Conservation (phyloP, 1,140 invertebrate species). For the Eumaeus atala region DNA sequence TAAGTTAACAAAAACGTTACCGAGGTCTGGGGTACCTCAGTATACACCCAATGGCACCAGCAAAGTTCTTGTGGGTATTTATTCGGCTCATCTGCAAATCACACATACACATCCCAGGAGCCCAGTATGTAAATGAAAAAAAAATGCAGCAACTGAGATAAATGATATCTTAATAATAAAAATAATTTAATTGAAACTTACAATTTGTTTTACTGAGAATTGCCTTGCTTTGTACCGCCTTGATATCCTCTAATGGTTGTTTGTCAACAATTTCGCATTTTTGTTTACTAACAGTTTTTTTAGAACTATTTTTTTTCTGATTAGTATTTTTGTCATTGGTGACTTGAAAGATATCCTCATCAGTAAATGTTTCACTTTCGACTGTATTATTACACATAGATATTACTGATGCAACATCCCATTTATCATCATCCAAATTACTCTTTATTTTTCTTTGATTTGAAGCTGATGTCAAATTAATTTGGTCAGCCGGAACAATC, state of each 20-base stretch:
- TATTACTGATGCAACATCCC: conserved; percentile 51
- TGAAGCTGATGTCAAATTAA: conserved; percentile 39
- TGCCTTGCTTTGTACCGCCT: not conserved
- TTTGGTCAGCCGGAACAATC: conserved; percentile 50
- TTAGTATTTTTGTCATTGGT: conserved; percentile 23
- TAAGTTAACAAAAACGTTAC: too few species aligned
- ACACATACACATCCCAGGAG: too few species aligned
- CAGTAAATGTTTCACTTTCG: conserved; percentile 54
- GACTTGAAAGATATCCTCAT: conserved; percentile 55
- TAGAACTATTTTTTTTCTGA: conserved; percentile 8
- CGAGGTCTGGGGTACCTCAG: too few species aligned
- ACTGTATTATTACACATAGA: conserved; percentile 41
- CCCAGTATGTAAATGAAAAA: too few species aligned
- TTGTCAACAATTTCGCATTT: too few species aligned
- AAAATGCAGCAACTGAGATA: too few species aligned
- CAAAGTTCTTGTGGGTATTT: too few species aligned
- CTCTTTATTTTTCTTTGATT: conserved; percentile 34
- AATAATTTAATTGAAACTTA: too few species aligned
- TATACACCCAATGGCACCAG: too few species aligned
- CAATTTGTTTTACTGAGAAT: not conserved
- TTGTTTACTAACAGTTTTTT: conserved; percentile 15
- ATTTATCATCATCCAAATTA: conserved; percentile 35
- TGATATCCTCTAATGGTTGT: not conserved
- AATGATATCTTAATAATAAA: too few species aligned
- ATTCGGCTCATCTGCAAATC: too few species aligned